phyloP scores from a whole-genome alignment of 1,140 invertebrate genomes.

The Wasmannia auropunctata region DNA sequence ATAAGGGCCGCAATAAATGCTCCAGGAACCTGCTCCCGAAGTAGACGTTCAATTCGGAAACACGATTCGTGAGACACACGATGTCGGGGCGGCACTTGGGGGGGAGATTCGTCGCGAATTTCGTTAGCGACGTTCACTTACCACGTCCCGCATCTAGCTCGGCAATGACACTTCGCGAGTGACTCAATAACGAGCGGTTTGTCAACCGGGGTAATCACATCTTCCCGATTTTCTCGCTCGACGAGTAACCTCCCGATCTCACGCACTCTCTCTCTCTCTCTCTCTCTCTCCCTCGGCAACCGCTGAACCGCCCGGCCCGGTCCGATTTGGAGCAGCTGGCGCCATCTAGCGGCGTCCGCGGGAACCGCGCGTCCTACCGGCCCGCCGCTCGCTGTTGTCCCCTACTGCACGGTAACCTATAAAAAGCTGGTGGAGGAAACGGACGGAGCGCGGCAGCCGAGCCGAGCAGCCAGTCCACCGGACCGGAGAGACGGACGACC shows the following conservation, averaged over 20 bases:
- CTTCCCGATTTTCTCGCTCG: background rate
- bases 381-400: slow-evolving; percentile 44
- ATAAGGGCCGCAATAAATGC: background rate
- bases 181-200: background rate
- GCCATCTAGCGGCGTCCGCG: slow-evolving; percentile 3
- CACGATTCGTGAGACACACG: too few species aligned
- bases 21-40: background rate
- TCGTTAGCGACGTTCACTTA: background rate
- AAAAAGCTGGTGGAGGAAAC: slow-evolving; percentile 57
- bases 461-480: too few species aligned
- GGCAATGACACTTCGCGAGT: background rate
- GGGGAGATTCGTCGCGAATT: background rate
- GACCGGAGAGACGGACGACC: too few species aligned
- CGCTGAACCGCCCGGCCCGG: too few species aligned
- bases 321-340: background rate
- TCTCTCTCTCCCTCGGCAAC: too few species aligned
- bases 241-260: background rate
- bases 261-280: too few species aligned
- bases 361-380: slow-evolving; percentile 44
- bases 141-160: background rate
- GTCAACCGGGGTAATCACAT: background rate
- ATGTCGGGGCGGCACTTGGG: background rate
- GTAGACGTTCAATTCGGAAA: background rate
- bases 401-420: slow-evolving; percentile 70
- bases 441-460: background rate